Base-by-base conservation (phyloP, 1,140 invertebrate genomes). In the Drosophila sucinea region DNA sequence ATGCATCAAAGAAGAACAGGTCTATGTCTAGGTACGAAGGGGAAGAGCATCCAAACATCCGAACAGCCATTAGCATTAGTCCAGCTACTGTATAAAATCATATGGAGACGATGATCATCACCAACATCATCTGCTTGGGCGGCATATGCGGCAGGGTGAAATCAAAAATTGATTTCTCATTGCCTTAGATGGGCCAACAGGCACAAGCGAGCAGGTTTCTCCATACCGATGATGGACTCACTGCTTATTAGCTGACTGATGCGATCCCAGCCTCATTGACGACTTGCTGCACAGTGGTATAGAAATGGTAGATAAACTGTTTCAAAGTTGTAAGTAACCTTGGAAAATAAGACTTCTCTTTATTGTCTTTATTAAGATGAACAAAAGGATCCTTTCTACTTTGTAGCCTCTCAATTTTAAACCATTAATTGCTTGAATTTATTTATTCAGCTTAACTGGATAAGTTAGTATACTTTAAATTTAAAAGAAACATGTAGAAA, bases 51-150 rank as follows among this genome's bases (percentile, higher is more conserved):
- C 10, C 40, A 62, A 64, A 30, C 54, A 58, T 40, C 60, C 60
- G 44, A 33, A 60, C 67, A 71, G 60, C 84, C 80, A 90, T 81
- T 89, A 89, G 80, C 76, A 51, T 51, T 68, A 77, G 73, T 66
- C 84, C 84, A 87, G 84, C 84, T 87, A 87, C 84, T 87, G 84
- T 87, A 87, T 87, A 90, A 77, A 87, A 78, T 87, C 83, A 83
- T 55, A 64, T 64, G 65, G 51, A 60, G 66, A 33, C 27, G 25
- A 70, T 56, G 75, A 78, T 81, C 74, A 70, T 81, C 33, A 23
- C 55, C 82, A 78, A 79, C 74, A 70, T 81, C 33, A 23, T 57
- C 82, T 87, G 83, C 76, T 71, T 86, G 83, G 83, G 83, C 83
- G 83, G 83, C 72, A 87, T 65, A 77, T 57, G 65, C 56, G 41